Evolutionary conservation across 2,797 vertebrate species (phyloP).

Genomic region (Parauchenoglanis ngamensis): DNA sequence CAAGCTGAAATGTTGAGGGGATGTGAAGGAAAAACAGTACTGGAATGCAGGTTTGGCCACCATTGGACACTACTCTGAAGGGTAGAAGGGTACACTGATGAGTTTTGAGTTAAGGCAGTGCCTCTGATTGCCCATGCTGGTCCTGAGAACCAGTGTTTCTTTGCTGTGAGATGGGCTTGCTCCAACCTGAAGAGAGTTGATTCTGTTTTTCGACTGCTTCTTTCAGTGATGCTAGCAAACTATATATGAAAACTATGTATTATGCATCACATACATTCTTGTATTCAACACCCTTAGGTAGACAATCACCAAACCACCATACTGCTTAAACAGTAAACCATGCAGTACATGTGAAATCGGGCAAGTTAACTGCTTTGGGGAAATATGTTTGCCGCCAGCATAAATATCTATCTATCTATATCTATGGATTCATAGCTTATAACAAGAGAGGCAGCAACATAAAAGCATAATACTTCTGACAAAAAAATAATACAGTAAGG

Average conservation of each 20-base stretch:
- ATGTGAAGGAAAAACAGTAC: too few relatives aligned
- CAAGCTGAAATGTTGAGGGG: too few relatives aligned
- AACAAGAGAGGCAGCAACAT: background rate
- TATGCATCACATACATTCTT: too few relatives aligned
- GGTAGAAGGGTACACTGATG: background rate
- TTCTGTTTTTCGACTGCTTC: background rate
- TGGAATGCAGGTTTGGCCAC: background rate
- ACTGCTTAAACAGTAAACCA: background rate
- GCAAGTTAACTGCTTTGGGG: background rate
- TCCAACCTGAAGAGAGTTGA: background rate
- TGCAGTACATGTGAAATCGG: background rate
- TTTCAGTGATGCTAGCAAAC: background rate
- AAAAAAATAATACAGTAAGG: constrained; percentile 27
- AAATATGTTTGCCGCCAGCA: background rate
- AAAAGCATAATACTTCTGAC: background rate
- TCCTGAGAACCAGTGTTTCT: constrained; percentile 12
- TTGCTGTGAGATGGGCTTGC: background rate
- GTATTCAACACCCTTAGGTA: background rate
- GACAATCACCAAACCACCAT: too few relatives aligned
- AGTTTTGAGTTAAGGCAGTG: background rate
- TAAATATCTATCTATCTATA: background rate
- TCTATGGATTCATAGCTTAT: background rate
- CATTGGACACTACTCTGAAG: too few relatives aligned
- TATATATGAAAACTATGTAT: background rate
- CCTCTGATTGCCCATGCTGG: background rate